These are phyloP conservation scores for Malurus cyaneus DNA, from an alignment of 2,113 vertebrate species.

Conservation along the genomic window DNA sequence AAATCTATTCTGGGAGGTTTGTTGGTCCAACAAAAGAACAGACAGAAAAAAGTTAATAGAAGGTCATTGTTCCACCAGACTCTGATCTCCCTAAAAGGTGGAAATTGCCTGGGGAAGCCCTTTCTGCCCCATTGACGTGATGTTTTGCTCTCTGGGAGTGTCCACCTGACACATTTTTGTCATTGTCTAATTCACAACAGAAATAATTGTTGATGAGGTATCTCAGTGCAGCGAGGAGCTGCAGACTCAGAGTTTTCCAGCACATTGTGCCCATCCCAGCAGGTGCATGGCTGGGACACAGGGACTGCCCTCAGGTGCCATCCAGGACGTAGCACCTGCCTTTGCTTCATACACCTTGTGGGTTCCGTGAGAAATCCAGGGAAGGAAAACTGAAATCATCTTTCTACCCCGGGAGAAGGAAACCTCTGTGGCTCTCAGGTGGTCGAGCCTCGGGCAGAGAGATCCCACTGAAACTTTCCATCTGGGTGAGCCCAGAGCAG, in stretches of 20 bases:
- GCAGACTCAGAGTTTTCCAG: rapidly evolving
- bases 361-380: neutral
- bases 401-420: neutral
- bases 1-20: neutral
- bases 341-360: rapidly evolving
- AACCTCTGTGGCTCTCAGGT: rapidly evolving
- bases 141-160: neutral
- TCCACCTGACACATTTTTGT: neutral
- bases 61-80: rapidly evolving
- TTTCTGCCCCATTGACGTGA: rapidly evolving
- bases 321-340: neutral
- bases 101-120: neutral
- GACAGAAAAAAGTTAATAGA: rapidly evolving
- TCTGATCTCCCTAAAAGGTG: neutral
- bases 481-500: too few relatives aligned
- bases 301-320: neutral
- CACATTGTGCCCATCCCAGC: rapidly evolving
- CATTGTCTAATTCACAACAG: rapidly evolving
- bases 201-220: rapidly evolving
- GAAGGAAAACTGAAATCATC: neutral
- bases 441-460: neutral
- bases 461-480: neutral
- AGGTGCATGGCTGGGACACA: rapidly evolving
- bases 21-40: neutral
- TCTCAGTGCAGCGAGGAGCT: rapidly evolving